phyloP scores from a whole-genome alignment of 2,797 vertebrate genomes.

The Novumbra hubbsi region DNA sequence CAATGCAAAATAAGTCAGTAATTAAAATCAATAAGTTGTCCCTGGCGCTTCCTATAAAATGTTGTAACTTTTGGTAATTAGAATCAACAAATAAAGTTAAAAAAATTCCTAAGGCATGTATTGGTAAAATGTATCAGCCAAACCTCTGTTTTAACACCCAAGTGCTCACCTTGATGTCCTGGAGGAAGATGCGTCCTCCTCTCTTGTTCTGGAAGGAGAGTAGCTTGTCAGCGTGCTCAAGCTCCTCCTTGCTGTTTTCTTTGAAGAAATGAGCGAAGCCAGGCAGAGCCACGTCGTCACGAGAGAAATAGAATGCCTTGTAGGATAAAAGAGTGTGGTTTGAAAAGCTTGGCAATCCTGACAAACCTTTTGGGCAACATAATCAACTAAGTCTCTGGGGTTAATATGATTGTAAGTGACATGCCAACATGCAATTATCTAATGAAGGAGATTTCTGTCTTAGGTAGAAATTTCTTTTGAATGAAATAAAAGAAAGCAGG shows the following conservation, averaged over 20 bases:
- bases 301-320: slow-evolving; percentile 72
- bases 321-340: not conserved
- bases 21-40: not conserved
- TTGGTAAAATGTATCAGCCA: not conserved
- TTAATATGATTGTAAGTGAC: not conserved
- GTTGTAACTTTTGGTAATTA: too few relatives aligned
- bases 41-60: too few relatives aligned
- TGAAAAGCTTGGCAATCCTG: not conserved
- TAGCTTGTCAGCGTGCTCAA: slow-evolving; percentile 71
- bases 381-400: not conserved
- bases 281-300: slow-evolving; percentile 75
- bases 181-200: slow-evolving; percentile 71
- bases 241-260: slow-evolving; percentile 72
- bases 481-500: not conserved
- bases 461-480: not conserved
- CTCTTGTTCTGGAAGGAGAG: slow-evolving; percentile 76
- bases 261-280: slow-evolving; percentile 78
- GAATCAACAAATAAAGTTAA: too few relatives aligned
- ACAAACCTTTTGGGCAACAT: not conserved
- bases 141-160: not conserved
- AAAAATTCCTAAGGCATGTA: too few relatives aligned
- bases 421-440: too few relatives aligned
- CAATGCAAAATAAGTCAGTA: not conserved
- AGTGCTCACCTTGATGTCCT: slow-evolving; percentile 66
- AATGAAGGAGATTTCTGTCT: too few relatives aligned